phyloP scores from a whole-genome alignment of 2,113 vertebrate species.

The Tretioscincus oriximinensis region DNA sequence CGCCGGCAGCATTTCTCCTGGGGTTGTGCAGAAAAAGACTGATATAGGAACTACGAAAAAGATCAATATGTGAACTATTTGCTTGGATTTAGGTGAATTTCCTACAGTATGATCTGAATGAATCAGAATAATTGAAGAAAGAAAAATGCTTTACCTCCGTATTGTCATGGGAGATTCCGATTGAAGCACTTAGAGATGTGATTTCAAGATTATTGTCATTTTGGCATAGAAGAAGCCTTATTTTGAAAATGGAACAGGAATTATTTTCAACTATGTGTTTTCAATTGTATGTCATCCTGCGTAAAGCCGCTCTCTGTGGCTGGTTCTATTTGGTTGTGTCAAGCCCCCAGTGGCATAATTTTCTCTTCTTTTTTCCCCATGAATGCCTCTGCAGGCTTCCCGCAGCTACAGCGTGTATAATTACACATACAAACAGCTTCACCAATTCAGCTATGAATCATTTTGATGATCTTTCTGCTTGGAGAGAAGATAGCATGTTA shows the following conservation, averaged over 20 bases:
- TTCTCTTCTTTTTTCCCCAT: constrained; percentile 10
- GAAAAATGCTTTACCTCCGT: constrained; percentile 5
- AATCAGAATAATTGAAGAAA: constrained; percentile 4
- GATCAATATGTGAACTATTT: neutral
- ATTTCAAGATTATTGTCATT: constrained; percentile 34
- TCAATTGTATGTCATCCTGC: neutral
- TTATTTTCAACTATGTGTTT: constrained; percentile 7
- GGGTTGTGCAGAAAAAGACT: neutral
- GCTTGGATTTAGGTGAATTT: constrained; percentile 1
- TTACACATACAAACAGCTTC: constrained; percentile 35
- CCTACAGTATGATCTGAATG: constrained; percentile 1
- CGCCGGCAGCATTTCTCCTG: neutral
- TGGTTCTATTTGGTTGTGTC: constrained; percentile 43
- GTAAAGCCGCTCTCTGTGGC: constrained; percentile 9
- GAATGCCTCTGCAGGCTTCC: constrained; percentile 45
- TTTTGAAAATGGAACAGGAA: constrained; percentile 20
- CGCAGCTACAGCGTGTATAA: constrained; percentile 43
- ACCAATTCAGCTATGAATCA: constrained; percentile 27
- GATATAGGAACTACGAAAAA: neutral
- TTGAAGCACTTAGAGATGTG: neutral
- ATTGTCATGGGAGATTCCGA: constrained; percentile 3
- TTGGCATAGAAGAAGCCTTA: neutral
- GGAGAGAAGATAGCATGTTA: constrained; percentile 27
- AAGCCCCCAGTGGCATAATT: constrained; percentile 23
- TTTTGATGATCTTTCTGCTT: constrained; percentile 28